phyloP scores from a whole-genome alignment of 2,888 invertebrate species.

The Agrenia bidenticulata region DNA sequence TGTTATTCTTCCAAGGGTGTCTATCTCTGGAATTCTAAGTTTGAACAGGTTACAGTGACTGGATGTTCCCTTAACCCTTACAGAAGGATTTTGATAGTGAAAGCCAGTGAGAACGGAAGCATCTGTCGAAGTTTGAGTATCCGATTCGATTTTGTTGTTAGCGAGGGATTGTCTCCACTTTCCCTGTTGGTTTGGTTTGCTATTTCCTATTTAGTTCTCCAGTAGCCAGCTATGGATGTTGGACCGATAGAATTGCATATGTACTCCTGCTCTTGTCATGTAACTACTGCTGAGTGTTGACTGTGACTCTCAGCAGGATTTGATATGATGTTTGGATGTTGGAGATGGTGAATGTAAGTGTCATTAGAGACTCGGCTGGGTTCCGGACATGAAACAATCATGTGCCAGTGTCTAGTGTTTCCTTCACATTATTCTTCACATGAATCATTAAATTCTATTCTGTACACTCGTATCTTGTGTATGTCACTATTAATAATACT shows the following conservation, averaged over 20 bases:
- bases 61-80: neutral
- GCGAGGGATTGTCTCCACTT: neutral
- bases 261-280: no score
- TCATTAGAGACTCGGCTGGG: slow-evolving; percentile 8
- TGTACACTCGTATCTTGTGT: neutral
- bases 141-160: slow-evolving; percentile 15
- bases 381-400: slow-evolving; percentile 9
- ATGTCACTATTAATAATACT: no score
- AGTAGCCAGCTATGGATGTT: no score
- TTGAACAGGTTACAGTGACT: no score
- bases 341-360: slow-evolving; percentile 3
- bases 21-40: no score
- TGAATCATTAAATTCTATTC: slow-evolving; percentile 5
- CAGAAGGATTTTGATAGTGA: slow-evolving; percentile 4
- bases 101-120: slow-evolving; percentile 19
- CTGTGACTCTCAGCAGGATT: slow-evolving; percentile 4
- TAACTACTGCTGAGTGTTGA: neutral
- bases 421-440: neutral
- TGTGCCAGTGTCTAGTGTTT: neutral
- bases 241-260: no score
- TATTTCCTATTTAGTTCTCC: neutral
- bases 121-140: slow-evolving; percentile 18
- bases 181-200: neutral
- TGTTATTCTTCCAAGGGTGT: no score
- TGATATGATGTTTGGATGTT: slow-evolving; percentile 2